These are phyloP conservation scores for Psittacara wagleri DNA, from an alignment of 2,113 vertebrate genomes.

Conservation along the genomic window DNA sequence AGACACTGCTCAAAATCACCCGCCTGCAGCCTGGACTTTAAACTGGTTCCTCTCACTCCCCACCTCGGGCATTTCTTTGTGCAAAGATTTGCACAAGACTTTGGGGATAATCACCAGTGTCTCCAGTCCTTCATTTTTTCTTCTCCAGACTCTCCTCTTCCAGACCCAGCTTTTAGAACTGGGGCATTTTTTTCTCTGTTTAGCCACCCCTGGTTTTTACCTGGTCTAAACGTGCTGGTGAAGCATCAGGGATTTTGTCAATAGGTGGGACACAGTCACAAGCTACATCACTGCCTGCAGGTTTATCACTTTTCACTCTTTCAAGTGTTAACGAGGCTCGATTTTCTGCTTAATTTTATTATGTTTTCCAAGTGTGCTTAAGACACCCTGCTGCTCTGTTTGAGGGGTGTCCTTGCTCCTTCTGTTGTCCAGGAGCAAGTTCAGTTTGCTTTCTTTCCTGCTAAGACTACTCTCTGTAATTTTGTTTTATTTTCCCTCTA, in stretches of 20 bases:
- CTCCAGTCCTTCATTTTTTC: neutral
- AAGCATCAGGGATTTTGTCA: neutral
- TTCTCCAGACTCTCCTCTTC: neutral
- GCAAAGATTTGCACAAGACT: neutral
- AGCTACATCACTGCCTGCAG: neutral
- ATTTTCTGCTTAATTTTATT: constrained; percentile 28
- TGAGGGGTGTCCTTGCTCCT: neutral
- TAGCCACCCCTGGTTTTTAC: neutral
- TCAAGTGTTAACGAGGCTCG: neutral
- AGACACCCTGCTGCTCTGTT: neutral
- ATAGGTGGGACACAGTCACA: neutral
- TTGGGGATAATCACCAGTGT: neutral
- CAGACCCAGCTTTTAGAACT: neutral
- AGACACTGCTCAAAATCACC: neutral
- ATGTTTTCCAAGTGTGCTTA: constrained; percentile 1
- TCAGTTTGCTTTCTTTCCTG: neutral
- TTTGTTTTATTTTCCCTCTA: neutral
- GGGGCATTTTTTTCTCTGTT: neutral
- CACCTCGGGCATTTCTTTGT: neutral
- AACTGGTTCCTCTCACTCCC: neutral
- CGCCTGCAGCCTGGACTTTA: rapidly evolving
- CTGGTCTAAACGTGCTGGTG: neutral
- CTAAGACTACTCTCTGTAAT: neutral
- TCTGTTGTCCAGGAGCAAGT: neutral
- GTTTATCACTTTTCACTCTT: neutral